phyloP scores from a whole-genome alignment of 2,888 invertebrate species.

The Limnephilus lunatus region DNA sequence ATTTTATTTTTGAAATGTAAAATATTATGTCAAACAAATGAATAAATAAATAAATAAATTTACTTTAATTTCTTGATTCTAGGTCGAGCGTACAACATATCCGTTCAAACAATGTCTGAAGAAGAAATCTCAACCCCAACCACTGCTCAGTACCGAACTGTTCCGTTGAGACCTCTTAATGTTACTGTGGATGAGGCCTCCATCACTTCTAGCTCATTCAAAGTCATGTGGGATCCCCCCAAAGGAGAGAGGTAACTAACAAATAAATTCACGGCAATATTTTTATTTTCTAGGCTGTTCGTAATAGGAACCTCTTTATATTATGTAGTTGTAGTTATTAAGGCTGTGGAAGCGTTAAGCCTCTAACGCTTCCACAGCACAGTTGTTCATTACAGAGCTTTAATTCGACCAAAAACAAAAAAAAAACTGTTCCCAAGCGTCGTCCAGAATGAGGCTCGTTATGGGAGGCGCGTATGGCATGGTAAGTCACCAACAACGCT shows the following conservation, averaged over 20 bases:
- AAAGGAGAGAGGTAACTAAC: slow-evolving; percentile 80
- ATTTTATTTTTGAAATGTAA: too few relatives aligned
- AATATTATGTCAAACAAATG: too few relatives aligned
- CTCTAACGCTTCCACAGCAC: background rate
- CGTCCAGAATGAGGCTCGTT: too few relatives aligned
- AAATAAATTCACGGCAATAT: background rate
- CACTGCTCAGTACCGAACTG: slow-evolving; percentile 94
- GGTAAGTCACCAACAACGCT: too few relatives aligned
- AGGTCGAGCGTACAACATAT: slow-evolving; percentile 94
- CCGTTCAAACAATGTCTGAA: slow-evolving; percentile 95
- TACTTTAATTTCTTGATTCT: slow-evolving; percentile 49
- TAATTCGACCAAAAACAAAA: too few relatives aligned
- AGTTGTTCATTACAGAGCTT: background rate
- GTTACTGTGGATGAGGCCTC: slow-evolving; percentile 86
- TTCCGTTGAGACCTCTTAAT: slow-evolving; percentile 91
- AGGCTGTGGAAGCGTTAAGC: too few relatives aligned
- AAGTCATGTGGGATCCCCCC: slow-evolving; percentile 92
- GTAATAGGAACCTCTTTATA: background rate
- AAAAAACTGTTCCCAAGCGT: too few relatives aligned
- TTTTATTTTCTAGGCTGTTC: background rate
- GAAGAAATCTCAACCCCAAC: slow-evolving; percentile 94
- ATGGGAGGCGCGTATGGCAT: too few relatives aligned
- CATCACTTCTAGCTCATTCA: slow-evolving; percentile 87
- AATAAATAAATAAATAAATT: too few relatives aligned
- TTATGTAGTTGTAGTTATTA: background rate